Percentiles rank a stretch among this genome's conserved stretches.
phyloP scores from a whole-genome alignment of 2,113 vertebrate genomes.

The Xiphias gladius region DNA sequence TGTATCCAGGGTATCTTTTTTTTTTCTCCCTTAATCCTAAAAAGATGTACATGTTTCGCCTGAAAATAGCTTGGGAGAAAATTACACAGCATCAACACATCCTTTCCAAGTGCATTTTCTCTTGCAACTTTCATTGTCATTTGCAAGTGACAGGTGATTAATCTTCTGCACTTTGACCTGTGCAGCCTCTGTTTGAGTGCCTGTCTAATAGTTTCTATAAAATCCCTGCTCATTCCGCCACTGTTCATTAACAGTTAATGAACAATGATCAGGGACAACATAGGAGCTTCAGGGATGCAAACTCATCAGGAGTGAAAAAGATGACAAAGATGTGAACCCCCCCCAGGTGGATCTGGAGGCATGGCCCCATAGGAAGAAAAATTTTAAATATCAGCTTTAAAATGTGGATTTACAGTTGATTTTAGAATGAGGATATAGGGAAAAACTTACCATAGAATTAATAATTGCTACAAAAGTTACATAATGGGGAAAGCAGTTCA shows the following conservation, averaged over 20 bases:
- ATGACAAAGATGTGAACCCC: too few relatives aligned
- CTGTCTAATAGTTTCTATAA: constrained; percentile 85
- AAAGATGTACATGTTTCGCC: constrained; percentile 1
- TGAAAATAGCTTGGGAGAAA: constrained; percentile 14
- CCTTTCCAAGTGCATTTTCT: not conserved
- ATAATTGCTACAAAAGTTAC: too few relatives aligned
- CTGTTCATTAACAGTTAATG: constrained; percentile 76
- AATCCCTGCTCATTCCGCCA: constrained; percentile 75
- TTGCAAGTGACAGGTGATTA: constrained; percentile 56
- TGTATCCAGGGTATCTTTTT: constrained; percentile 45
- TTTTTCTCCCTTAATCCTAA: constrained; percentile 40
- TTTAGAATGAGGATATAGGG: too few relatives aligned
- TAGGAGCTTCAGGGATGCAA: constrained; percentile 13
- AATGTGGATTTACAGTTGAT: too few relatives aligned
- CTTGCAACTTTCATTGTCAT: constrained; percentile 43
- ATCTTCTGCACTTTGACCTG: constrained; percentile 79
- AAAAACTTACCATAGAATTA: too few relatives aligned
- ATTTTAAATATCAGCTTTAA: too few relatives aligned
- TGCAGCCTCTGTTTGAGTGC: constrained; percentile 82
- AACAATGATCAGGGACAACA: constrained; percentile 47
- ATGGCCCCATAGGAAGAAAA: too few relatives aligned
- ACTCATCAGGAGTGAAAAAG: not conserved
- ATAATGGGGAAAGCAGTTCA: too few relatives aligned
- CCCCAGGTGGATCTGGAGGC: too few relatives aligned
- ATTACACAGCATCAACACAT: constrained; percentile 15